Conservation (phyloP, 2,113 vertebrate genomes). For the Corvus moneduloides region DNA sequence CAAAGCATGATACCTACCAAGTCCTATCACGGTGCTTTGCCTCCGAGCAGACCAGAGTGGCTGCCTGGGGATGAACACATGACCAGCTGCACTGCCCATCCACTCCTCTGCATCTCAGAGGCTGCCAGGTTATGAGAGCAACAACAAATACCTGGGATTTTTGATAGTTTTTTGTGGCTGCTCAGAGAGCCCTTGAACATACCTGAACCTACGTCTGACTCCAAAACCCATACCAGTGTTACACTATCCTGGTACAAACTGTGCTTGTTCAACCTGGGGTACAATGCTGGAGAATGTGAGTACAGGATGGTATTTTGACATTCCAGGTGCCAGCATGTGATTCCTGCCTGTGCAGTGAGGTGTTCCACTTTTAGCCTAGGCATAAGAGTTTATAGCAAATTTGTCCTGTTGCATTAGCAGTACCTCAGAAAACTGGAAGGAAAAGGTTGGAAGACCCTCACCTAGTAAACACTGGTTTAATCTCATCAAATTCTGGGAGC, state of each 20-base stretch:
- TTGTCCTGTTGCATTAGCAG: not conserved
- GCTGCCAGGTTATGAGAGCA: not conserved
- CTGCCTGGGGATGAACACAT: accelerated
- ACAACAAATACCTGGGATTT: not conserved
- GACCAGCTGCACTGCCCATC: accelerated
- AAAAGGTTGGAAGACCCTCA: not conserved
- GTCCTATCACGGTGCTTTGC: not conserved
- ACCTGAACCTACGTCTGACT: accelerated
- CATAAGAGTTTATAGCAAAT: not conserved
- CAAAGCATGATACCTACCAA: not conserved
- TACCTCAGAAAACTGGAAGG: not conserved
- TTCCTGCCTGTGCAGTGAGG: not conserved
- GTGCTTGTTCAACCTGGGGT: not conserved
- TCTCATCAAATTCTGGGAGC: not conserved
- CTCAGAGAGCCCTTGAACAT: not conserved
- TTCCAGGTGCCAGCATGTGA: not conserved
- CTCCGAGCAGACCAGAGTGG: not conserved
- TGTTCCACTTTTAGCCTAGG: not conserved
- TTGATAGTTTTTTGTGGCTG: not conserved
- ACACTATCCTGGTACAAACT: not conserved
- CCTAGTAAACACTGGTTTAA: not conserved
- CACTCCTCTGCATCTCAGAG: not conserved
- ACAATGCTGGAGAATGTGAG: accelerated
- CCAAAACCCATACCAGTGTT: accelerated
- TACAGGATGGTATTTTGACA: not conserved